Conservation (phyloP, 2,888 invertebrate genomes). For the Torymus aiolomorphi region DNA sequence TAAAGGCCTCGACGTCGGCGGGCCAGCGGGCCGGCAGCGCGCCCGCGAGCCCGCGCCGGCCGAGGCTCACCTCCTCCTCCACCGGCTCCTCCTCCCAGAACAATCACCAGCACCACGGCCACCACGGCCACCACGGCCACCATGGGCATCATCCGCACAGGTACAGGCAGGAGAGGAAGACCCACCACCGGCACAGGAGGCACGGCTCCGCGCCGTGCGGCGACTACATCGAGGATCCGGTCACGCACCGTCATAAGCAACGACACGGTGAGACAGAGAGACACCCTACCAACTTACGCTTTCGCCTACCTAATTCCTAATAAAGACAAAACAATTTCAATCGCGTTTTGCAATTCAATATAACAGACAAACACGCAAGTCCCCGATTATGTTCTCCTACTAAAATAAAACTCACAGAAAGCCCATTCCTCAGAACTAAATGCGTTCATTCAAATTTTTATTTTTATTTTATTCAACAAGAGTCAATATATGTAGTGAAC, state of each 20-base stretch:
- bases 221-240: constrained; percentile 65
- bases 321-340: no score
- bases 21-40: constrained; percentile 75
- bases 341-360: no score
- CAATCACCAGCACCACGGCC: constrained; percentile 68
- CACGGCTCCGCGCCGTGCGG: constrained; percentile 72
- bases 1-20: constrained; percentile 76
- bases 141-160: constrained; percentile 65
- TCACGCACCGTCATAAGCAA: constrained; percentile 61
- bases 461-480: no score
- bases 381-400: no score
- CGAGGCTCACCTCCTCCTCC: constrained; percentile 75
- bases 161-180: constrained; percentile 61
- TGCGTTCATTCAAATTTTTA: no score
- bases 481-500: no score
- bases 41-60: constrained; percentile 75
- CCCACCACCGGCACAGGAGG: constrained; percentile 64
- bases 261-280: constrained; percentile 61
- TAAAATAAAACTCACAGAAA: no score
- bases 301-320: no score
- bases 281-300: no score
- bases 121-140: constrained; percentile 65
- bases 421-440: no score
- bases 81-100: constrained; percentile 75
- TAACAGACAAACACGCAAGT: no score